phyloP scores from a whole-genome alignment of 2,113 vertebrate genomes.

The Clarias gariepinus region DNA sequence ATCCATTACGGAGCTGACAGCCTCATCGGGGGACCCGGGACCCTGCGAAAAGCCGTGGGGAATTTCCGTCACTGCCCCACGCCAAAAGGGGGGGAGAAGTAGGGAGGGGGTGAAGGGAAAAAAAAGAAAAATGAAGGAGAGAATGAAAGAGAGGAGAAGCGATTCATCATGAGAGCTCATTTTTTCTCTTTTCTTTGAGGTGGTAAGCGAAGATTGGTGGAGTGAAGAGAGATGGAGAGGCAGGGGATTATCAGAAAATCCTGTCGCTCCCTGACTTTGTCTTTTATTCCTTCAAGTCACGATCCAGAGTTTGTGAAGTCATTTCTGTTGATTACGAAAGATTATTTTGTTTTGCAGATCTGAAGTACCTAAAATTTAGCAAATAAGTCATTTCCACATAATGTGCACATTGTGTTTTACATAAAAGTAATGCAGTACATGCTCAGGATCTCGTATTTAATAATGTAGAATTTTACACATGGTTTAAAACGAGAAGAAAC shows the following conservation, averaged over 20 bases:
- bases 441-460: neutral
- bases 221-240: constrained; percentile 39
- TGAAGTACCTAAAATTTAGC: neutral
- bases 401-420: neutral
- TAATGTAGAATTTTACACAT: neutral
- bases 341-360: neutral
- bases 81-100: constrained; percentile 24
- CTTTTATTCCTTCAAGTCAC: constrained; percentile 22
- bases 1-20: constrained; percentile 85
- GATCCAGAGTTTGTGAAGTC: neutral
- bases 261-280: neutral
- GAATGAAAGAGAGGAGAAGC: constrained; percentile 54
- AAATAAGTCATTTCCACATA: neutral
- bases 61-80: constrained; percentile 74
- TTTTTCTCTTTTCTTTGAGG: constrained; percentile 38
- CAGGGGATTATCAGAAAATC: constrained; percentile 22
- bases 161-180: constrained; percentile 47
- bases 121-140: constrained; percentile 47
- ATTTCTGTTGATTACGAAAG: neutral
- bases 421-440: neutral
- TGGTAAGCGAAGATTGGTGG: constrained; percentile 25
- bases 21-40: constrained; percentile 60
- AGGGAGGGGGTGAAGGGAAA: neutral
- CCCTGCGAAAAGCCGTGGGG: constrained; percentile 57
- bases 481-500: neutral